Base-by-base conservation (phyloP, 2,113 vertebrate genomes). In the Trinectes maculatus region DNA sequence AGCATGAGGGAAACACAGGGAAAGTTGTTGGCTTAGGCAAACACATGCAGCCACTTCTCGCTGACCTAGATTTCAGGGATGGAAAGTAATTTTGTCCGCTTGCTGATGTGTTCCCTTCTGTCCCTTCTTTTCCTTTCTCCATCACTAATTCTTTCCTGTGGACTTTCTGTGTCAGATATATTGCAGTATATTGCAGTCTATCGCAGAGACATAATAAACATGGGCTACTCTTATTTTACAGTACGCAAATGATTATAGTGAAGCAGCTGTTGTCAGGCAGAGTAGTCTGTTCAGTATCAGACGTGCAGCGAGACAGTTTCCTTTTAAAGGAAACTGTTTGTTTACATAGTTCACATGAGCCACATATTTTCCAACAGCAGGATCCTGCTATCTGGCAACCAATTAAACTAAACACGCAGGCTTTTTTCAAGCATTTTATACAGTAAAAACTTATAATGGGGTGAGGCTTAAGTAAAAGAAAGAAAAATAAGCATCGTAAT, bases 61-160 rank as follows among this genome's bases (percentile, higher is more conserved):
- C 63, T 85, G 85, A 84, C 87, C 87, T 70, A 88, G 69, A 88
- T 87, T 74, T 76, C 21, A 60, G 18, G 40, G 44, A 40, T 9
- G 3, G 43, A 46, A 59, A 69, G 74, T 28, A 13, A 65, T 66
- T 76, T 70, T 24, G 48, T 62, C 33, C 53, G 33, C 74, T 46
- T 62, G 48, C 55, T 69, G 25, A 71, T 61, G 22, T 71, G 29
- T 29, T 61, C 54, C 47, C 42, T 21, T 39, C 60, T 25, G 34
- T 73, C 46, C 65, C 39, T 15, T 46, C 6, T 2, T 53, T 54
- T 36, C 25, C 40, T 58, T 64, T 51, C 12, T 37, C 21, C 42
- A 51, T 49, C 26, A 51, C 25, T 74, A 52, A 65, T 74, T 81
- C 25, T 24, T 40, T 73, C 51, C 53, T 58, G 15, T 33, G 42